Conservation (phyloP, 2,113 vertebrate species). For the Oenanthe melanoleuca region DNA sequence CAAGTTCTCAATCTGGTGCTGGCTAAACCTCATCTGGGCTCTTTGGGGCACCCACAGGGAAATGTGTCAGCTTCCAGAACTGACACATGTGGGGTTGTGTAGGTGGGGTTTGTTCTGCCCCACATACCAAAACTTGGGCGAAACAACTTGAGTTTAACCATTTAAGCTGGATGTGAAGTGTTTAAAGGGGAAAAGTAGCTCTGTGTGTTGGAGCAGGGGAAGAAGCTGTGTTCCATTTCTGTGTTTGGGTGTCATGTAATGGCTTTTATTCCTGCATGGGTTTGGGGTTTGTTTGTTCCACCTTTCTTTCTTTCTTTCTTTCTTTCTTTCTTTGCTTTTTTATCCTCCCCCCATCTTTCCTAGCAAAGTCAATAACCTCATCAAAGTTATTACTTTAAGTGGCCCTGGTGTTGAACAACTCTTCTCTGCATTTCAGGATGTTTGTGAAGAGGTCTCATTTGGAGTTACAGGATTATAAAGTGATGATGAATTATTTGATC, state of each 20-base stretch:
- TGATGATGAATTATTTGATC: neutral
- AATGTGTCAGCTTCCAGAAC: neutral
- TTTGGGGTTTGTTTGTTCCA: neutral
- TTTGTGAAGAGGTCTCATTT: neutral
- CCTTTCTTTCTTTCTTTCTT: neutral
- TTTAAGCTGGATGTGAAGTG: neutral
- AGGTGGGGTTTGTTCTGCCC: neutral
- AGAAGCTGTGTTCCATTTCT: neutral
- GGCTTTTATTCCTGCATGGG: neutral
- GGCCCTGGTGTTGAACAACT: neutral
- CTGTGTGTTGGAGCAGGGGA: neutral
- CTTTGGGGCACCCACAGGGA: neutral
- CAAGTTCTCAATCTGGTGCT: neutral
- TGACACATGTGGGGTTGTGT: too few relatives aligned
- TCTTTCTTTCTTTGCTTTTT: neutral
- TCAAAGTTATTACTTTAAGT: neutral
- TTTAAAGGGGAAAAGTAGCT: neutral
- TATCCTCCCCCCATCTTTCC: fast-evolving
- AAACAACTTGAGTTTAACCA: neutral
- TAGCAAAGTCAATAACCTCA: neutral
- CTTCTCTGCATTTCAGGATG: neutral
- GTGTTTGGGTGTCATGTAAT: neutral
- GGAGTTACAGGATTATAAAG: neutral
- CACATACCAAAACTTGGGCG: neutral
- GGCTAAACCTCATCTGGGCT: neutral